phyloP scores from a whole-genome alignment of 2,797 vertebrate genomes.

The Dallia pectoralis region DNA sequence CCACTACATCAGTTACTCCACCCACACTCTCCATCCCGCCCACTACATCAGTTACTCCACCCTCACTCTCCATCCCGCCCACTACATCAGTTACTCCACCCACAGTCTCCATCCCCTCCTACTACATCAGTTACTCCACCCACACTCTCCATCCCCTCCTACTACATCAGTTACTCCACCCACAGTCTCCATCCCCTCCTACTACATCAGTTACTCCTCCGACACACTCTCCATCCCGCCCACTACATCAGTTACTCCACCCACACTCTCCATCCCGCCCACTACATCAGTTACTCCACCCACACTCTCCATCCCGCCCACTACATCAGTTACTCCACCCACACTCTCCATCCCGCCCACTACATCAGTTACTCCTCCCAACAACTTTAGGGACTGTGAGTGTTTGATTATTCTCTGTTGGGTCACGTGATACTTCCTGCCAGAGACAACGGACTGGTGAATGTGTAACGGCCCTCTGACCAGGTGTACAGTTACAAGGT shows the following conservation, averaged over 20 bases:
- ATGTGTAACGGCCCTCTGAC: too few relatives aligned
- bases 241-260: constrained; percentile 45
- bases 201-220: constrained; percentile 43
- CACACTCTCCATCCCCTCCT: constrained; percentile 61
- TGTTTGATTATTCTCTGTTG: too few relatives aligned
- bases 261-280: constrained; percentile 62
- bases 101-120: constrained; percentile 61
- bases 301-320: constrained; percentile 61
- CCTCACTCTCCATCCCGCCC: constrained; percentile 62
- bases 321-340: constrained; percentile 36
- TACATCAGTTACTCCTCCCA: background rate
- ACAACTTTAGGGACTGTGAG: too few relatives aligned
- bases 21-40: constrained; percentile 62
- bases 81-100: constrained; percentile 43
- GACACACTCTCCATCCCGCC: constrained; percentile 62
- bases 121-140: constrained; percentile 43
- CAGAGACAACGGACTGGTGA: too few relatives aligned
- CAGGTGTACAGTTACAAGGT: too few relatives aligned
- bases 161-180: constrained; percentile 43
- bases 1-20: constrained; percentile 46
- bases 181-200: constrained; percentile 61
- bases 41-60: constrained; percentile 45
- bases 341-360: constrained; percentile 15
- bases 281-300: constrained; percentile 43
- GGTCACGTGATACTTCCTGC: too few relatives aligned